phyloP scores from a whole-genome alignment of 2,888 invertebrate species.

The Argyresthia albistria region DNA sequence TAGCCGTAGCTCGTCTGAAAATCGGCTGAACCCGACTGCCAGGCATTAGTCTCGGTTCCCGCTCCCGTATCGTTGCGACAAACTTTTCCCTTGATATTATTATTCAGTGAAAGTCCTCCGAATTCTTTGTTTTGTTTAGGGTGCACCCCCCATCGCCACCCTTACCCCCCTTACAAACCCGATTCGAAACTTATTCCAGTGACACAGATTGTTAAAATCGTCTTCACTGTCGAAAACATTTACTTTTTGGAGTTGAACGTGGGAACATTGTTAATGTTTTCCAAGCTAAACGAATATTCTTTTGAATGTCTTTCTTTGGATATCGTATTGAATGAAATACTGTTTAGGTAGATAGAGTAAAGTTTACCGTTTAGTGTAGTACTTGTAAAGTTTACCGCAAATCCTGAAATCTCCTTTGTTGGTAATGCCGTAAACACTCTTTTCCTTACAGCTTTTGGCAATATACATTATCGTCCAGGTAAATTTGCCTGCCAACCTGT shows the following conservation, averaged over 20 bases:
- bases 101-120: slow-evolving; percentile 60
- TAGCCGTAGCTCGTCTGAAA: slow-evolving; percentile 44
- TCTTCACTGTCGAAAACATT: slow-evolving; percentile 19
- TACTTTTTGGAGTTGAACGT: slow-evolving; percentile 12
- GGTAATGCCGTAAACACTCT: too few relatives aligned
- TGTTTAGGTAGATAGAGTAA: too few relatives aligned
- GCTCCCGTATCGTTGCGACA: slow-evolving; percentile 36
- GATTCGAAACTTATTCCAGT: slow-evolving; percentile 33
- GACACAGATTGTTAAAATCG: slow-evolving; percentile 32
- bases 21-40: slow-evolving; percentile 51
- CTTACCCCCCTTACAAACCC: slow-evolving; percentile 17
- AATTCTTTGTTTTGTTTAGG: slow-evolving; percentile 59
- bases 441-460: too few relatives aligned
- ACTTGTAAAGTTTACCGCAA: too few relatives aligned
- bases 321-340: too few relatives aligned
- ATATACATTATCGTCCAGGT: too few relatives aligned
- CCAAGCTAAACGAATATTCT: not conserved
- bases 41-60: slow-evolving; percentile 58
- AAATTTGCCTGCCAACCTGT: too few relatives aligned
- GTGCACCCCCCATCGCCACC: slow-evolving; percentile 25
- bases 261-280: not conserved
- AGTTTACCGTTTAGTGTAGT: too few relatives aligned
- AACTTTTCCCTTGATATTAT: slow-evolving; percentile 60
- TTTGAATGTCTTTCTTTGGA: too few relatives aligned
- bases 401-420: too few relatives aligned